A percentile compares a stretch with the other conserved stretches of the same genome.
phyloP scores from a whole-genome alignment of 2,888 invertebrate genomes.

The Steinernema scapterisci region DNA sequence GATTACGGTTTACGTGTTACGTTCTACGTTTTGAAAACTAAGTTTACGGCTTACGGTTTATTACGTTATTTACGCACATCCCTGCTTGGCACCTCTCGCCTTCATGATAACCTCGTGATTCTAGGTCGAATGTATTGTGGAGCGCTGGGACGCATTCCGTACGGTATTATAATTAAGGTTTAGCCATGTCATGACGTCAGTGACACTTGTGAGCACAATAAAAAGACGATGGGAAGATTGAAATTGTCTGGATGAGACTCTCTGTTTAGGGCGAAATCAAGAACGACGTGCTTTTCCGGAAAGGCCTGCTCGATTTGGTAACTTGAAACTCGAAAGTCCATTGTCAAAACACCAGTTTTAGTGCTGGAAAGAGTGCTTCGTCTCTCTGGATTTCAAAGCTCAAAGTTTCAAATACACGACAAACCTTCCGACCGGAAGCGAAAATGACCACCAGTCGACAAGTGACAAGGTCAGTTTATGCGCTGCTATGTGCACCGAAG shows the following conservation, averaged over 20 bases:
- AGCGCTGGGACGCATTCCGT: not conserved
- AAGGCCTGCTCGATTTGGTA: too few relatives aligned
- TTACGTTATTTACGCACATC: too few relatives aligned
- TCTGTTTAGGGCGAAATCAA: too few relatives aligned
- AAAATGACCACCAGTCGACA: not conserved
- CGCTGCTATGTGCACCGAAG: not conserved
- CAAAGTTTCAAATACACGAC: not conserved
- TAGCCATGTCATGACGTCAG: not conserved
- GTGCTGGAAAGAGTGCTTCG: not conserved
- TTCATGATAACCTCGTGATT: conserved; percentile 3
- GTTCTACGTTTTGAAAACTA: too few relatives aligned
- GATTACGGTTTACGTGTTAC: too few relatives aligned
- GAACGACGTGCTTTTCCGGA: too few relatives aligned
- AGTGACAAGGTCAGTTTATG: conserved; percentile 11
- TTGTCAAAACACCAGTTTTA: not conserved
- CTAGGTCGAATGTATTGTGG: not conserved
- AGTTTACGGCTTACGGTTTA: too few relatives aligned
- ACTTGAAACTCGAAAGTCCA: too few relatives aligned
- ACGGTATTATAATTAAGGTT: not conserved
- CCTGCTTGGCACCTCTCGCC: not conserved
- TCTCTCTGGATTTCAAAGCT: not conserved
- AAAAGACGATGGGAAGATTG: too few relatives aligned
- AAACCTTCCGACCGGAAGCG: not conserved
- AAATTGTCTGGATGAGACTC: too few relatives aligned
- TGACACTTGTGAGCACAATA: too few relatives aligned